Base-by-base conservation (phyloP, 2,113 vertebrate species). In the Conger conger region DNA sequence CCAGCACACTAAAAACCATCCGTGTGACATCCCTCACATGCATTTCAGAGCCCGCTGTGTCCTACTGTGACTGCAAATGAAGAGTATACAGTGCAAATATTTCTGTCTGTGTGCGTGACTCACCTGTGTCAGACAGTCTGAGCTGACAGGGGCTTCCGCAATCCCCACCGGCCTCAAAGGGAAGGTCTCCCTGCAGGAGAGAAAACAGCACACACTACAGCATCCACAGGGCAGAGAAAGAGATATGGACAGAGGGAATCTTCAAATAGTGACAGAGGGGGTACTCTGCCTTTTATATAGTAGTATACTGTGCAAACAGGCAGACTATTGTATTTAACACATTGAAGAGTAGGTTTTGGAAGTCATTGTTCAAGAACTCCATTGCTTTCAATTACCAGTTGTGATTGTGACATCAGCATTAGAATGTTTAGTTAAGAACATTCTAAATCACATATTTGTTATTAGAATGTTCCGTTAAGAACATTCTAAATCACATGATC, bases 141-240 rank as follows among this genome's bases (percentile, higher is more conserved):
- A 99, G 94, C 84, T 96, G 96, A 91, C 97, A 98, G 76, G 96
- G 96, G 86, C 93, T 93, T 88, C 96, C 97, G 94, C 97, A 98
- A 89, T 97, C 97, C 81, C 91, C 94, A 84, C 95, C 87, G 0
- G 91, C 94, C 92, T 97, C 97, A 93, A 97, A 97, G 87, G 91
- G 87, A 88, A 95, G 92, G 60, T 94, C 95, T 86, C 95, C 97
- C 92, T 95, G 93, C 94, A 95, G 94, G 86, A 93, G 88, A 93
- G 86, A 92, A 89, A 93, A 92, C 86, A 73, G 27, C 27, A 30
- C 20, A 76, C 17, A 73, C 3, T 80, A 73, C 68, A 30, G 68
- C 68, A 73, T 0, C 27, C 68, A 73, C 68, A 73, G 27, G 9
- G 23, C 3, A 73, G n/a, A 33, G n/a, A 73, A 11, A 33, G 15